A percentile compares a stretch with the other conserved stretches of the same genome.
These are phyloP conservation scores for Amazonetta brasiliensis DNA, from an alignment of 2,797 vertebrate species.

Conservation along the genomic window DNA sequence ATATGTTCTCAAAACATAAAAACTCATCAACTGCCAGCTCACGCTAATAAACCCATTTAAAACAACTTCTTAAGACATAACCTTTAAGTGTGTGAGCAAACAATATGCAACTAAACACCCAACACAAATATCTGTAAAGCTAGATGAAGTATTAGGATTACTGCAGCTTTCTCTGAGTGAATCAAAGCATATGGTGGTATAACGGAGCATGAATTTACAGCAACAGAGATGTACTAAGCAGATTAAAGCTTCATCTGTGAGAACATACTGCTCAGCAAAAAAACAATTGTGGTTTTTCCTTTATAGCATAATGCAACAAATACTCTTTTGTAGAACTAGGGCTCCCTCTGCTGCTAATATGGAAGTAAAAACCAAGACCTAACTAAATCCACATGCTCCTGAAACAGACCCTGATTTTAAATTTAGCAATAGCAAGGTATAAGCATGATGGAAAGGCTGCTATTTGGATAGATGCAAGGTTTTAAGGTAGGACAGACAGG, in stretches of 20 bases:
- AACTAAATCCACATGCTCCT: accelerated
- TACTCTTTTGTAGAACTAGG: conserved; percentile 25
- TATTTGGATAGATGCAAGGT: too few species aligned
- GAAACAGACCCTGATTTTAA: neutral
- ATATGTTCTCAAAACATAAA: neutral
- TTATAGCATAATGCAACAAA: neutral
- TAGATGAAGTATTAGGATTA: neutral
- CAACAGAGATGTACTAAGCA: conserved; percentile 60
- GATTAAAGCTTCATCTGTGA: conserved; percentile 72
- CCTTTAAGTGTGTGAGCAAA: conserved; percentile 15
- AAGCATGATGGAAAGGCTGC: neutral
- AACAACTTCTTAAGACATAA: conserved; percentile 42
- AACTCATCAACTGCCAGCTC: conserved; percentile 1
- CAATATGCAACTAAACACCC: neutral
- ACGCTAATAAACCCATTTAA: conserved; percentile 1
- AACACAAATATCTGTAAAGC: neutral
- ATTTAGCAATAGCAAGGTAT: too few species aligned
- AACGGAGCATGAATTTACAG: conserved; percentile 73
- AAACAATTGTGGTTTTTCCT: neutral
- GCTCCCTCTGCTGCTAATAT: conserved; percentile 74
- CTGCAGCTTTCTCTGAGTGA: conserved; percentile 1
- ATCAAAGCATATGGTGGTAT: conserved; percentile 60
- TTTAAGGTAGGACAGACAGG: neutral
- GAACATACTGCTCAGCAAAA: conserved; percentile 21
- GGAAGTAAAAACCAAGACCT: neutral